A percentile compares a stretch with the other conserved stretches of the same genome.
These are phyloP conservation scores for Verasper variegatus DNA, from an alignment of 2,113 vertebrate genomes.

Conservation along the genomic window DNA sequence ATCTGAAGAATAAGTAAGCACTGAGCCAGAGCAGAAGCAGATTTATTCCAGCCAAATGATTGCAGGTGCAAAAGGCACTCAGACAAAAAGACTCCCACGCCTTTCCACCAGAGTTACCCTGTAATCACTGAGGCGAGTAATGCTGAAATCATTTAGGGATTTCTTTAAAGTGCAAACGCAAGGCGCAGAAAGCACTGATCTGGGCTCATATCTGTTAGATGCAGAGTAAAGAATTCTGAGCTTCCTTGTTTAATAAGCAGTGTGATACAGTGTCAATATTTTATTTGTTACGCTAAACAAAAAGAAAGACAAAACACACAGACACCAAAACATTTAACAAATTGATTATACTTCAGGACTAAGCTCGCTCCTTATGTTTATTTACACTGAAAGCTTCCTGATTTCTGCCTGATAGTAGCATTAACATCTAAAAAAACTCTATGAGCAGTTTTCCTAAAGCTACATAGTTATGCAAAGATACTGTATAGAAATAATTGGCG, in stretches of 20 bases:
- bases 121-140: conserved; percentile 17
- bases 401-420: conserved; percentile 3
- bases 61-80: conserved; percentile 1
- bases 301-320: background rate
- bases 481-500: conserved; percentile 20
- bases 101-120: conserved; percentile 28
- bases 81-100: conserved; percentile 24
- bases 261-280: background rate
- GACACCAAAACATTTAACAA: background rate
- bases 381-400: conserved; percentile 12
- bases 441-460: conserved; percentile 2
- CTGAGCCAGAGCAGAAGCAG: conserved; percentile 18
- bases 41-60: conserved; percentile 28
- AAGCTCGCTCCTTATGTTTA: conserved; percentile 15
- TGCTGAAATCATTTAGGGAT: conserved; percentile 30
- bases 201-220: background rate
- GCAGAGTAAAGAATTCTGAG: background rate
- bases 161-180: conserved; percentile 24
- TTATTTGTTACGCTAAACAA: conserved; percentile 12
- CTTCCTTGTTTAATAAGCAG: conserved; percentile 14
- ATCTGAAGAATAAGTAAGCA: conserved; percentile 14
- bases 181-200: conserved; percentile 1
- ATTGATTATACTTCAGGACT: background rate
- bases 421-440: background rate
- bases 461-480: background rate